Evolutionary conservation across 2,797 vertebrate genomes (phyloP).

Genomic region (Poecilia velifera): DNA sequence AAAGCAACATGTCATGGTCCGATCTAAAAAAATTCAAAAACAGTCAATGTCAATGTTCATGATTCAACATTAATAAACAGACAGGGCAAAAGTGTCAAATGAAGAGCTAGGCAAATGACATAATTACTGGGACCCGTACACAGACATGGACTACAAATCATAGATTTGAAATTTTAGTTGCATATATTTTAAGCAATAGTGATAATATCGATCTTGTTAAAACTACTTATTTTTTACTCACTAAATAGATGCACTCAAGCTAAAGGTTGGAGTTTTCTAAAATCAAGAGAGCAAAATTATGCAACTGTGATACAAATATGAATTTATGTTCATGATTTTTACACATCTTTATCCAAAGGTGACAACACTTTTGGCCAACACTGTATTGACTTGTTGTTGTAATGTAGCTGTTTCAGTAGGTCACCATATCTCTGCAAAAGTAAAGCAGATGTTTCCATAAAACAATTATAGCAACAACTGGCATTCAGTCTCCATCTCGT

Average conservation of each 20-base stretch:
- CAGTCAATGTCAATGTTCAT: background rate
- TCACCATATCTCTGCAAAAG: conserved; percentile 40
- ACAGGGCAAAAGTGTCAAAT: background rate
- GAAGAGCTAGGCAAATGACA: background rate
- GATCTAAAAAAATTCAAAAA: too few species aligned
- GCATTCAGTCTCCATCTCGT: conserved; percentile 35
- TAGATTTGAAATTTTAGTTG: background rate
- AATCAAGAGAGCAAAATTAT: background rate
- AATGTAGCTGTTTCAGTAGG: conserved; percentile 34
- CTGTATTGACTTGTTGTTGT: conserved; percentile 13
- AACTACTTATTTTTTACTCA: background rate
- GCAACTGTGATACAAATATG: background rate
- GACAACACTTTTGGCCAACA: conserved; percentile 5
- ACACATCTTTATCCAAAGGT: conserved; percentile 13
- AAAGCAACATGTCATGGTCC: too few species aligned
- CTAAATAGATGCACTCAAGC: background rate
- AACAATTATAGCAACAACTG: conserved; percentile 52
- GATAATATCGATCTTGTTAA: background rate
- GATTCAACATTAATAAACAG: background rate
- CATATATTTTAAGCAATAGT: background rate
- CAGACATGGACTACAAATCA: background rate
- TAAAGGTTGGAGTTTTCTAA: background rate
- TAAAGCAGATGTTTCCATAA: conserved; percentile 32
- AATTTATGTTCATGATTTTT: background rate
- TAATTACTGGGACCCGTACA: background rate